Base-by-base conservation (phyloP, 2,113 vertebrate genomes). In the Stictonetta naevosa region DNA sequence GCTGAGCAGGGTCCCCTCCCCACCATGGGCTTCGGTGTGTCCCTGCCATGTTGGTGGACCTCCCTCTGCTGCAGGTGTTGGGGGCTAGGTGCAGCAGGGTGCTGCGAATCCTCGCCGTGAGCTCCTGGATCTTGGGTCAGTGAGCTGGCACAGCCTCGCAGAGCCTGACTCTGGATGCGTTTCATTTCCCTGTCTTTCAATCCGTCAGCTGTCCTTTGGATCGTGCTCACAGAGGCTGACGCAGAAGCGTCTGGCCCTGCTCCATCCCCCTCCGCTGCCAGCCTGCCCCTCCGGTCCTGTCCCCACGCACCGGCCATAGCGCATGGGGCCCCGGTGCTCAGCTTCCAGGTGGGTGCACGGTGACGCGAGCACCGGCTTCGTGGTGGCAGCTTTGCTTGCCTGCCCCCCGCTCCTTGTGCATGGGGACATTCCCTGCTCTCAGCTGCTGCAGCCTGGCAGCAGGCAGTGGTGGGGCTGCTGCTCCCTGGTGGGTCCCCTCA, bases 291-390 rank as follows among this genome's bases (percentile, higher is more conserved):
- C 19, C 4, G 60, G 59, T 19, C 53, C 71, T 38, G 4, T 40
- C 42, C 68, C 12, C 36, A 15, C 10, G 52, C 52, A 36, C 62
- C 10, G 42, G 69, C 60, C 13, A 2, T 3, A 5, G 36, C 40
- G 31, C 3, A 0, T 0, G 4, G 6, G 13, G 44, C 58, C 1
- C 1, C 6, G 16, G 33, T 8, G 42, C 3, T 1, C 23, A 5
- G 46, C 59, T 52, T 23, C 11, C 33, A 5, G 1, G 18, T 0
- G 11, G 55, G 26, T 11, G 10, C 28, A 1, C 0, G 5, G 48
- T 8, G 10, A 55, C 3, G 0, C 4, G 10, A 56, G 34, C 42
- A 19, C 25, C 63, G 20, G 60, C 20, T 20, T 10, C 4, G 0
- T 2, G 38, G 4, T 2, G 33, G 28, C 31, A 33, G 59, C 0